Base-by-base conservation (phyloP, 2,113 vertebrate species). In the Caranx ignobilis region DNA sequence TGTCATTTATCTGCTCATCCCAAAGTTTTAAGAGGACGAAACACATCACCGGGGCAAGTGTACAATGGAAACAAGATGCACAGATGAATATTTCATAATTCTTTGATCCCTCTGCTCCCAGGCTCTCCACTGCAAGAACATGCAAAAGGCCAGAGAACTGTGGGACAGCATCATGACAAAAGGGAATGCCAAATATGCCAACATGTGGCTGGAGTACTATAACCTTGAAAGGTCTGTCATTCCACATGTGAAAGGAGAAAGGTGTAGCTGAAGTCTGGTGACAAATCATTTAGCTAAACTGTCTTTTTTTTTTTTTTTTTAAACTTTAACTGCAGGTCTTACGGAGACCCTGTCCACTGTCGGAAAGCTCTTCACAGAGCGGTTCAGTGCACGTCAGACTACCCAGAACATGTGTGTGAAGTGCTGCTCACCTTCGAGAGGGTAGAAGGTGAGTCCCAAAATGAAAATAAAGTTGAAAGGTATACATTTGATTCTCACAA, bases 161-260 rank as follows among this genome's bases (percentile, higher is more conserved):
- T 99, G 98, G 98, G 98, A 99, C 80, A 97, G 87, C 81, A 98
- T 99, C 66, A 98, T 99, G 97, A 98, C 96, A 1, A 98, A 96
- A 94, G 98, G 98, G n/a, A 99, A 99, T 4, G 96, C 98, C 70
- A 99, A 97, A 76, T 99, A 95, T 0, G 98, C 97, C 67, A 99
- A 98, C 93, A 99, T 99, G 98, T 99, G 98, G 98, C 93, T 99
- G 54, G 98, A 99, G 74, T 99, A 99, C 74, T 99, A 98, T 55
- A 98, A 96, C 89, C 94, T 99, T 16, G 98, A 99, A 88, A 96
- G 98, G 98, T 99, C 32, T 73, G 92, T 80, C 52, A 68, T 61
- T 66, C 45, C 19, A 10, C 35, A 7, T 50, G 56, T 73, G 18
- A 56, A 16, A 2, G 21, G 10, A 35, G 21, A 43, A 41, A 71